phyloP scores from a whole-genome alignment of 2,888 invertebrate species.

The Tineola bisselliella region DNA sequence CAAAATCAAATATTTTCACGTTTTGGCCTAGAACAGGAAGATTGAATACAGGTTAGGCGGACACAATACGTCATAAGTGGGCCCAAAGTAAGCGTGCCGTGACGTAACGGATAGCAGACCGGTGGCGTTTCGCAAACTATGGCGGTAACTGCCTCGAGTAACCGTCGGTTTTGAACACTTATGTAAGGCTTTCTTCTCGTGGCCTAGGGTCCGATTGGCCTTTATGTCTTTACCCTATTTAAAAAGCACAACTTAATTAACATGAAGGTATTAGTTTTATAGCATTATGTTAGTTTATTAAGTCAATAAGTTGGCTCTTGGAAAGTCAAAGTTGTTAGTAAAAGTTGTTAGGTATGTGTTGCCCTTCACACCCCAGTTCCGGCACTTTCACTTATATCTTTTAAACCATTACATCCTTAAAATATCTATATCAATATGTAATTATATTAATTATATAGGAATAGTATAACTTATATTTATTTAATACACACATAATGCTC shows the following conservation, averaged over 20 bases:
- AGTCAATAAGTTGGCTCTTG: no score
- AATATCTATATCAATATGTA: neutral
- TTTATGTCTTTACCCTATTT: neutral
- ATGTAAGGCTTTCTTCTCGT: slow-evolving; percentile 35
- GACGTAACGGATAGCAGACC: slow-evolving; percentile 26
- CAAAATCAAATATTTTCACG: neutral
- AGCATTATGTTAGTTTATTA: no score
- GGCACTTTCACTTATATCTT: neutral
- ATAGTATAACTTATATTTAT: no score
- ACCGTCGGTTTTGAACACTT: slow-evolving; percentile 25
- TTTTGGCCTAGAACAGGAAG: slow-evolving; percentile 20
- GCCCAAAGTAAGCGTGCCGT: slow-evolving; percentile 20
- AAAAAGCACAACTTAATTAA: neutral
- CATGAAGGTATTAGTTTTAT: no score
- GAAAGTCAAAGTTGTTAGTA: slow-evolving; percentile 1
- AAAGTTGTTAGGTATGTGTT: slow-evolving; percentile 3
- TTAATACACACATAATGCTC: no score
- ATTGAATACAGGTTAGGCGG: slow-evolving; percentile 26
- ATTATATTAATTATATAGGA: no score
- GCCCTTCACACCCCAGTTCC: slow-evolving; percentile 4
- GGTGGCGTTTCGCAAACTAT: slow-evolving; percentile 34
- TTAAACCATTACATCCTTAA: neutral
- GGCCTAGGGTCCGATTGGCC: slow-evolving; percentile 8
- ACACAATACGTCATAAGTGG: slow-evolving; percentile 20
- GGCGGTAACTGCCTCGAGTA: slow-evolving; percentile 20